Evolutionary conservation across 2,113 vertebrate genomes (phyloP).

Genomic region (Elgaria multicarinata): DNA sequence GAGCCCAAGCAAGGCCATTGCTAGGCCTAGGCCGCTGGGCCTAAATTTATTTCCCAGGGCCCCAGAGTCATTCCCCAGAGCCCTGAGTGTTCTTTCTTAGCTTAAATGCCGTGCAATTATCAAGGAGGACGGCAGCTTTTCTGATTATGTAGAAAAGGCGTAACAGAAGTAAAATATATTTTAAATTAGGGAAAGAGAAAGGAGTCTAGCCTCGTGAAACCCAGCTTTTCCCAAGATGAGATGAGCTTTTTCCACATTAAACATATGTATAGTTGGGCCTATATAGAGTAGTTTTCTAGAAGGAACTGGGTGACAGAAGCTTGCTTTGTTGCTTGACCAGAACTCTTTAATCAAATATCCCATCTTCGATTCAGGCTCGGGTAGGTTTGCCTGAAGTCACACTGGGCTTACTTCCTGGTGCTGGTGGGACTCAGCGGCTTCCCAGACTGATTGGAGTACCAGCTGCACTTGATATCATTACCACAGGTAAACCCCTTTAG

Average conservation of each 20-base stretch:
- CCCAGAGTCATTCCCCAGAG: no score
- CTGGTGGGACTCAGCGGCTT: conserved; percentile 88
- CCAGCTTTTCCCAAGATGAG: neutral
- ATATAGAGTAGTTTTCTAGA: neutral
- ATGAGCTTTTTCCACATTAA: neutral
- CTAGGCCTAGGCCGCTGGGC: no score
- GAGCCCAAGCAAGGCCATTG: no score
- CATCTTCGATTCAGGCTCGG: conserved; percentile 75
- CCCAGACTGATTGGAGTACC: conserved; percentile 90
- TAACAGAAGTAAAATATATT: neutral
- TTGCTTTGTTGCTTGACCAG: neutral
- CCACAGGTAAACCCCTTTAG: conserved; percentile 80
- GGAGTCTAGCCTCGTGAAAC: neutral
- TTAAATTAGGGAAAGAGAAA: neutral
- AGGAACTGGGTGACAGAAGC: neutral
- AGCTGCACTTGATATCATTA: conserved; percentile 89
- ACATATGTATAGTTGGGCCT: neutral
- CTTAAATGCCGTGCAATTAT: no score
- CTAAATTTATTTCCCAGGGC: no score
- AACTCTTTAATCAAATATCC: conserved; percentile 17
- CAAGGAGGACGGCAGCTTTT: neutral
- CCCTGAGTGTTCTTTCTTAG: no score
- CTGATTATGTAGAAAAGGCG: neutral
- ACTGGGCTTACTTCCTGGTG: conserved; percentile 89
- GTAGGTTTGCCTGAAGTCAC: conserved; percentile 91